phyloP scores from a whole-genome alignment of 30 jellyfish, hydroid and myxozoan species.

The Haliclystus octoradiatus region DNA sequence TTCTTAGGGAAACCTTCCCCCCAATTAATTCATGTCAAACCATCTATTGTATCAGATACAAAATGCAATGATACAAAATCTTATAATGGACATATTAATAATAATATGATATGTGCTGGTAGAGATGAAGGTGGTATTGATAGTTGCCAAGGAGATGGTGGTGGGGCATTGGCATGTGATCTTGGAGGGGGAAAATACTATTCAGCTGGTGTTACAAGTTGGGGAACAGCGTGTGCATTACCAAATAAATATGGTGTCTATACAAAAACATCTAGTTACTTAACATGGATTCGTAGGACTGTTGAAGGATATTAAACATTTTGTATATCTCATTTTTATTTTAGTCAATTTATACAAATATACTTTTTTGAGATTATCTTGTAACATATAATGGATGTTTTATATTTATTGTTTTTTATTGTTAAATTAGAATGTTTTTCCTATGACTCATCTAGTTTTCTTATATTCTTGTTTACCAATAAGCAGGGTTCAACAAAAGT shows the following conservation, averaged over 20 bases:
- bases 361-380: too few relatives aligned
- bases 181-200: slow-evolving; percentile 13
- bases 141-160: slow-evolving; percentile 99
- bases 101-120: slow-evolving; percentile 88
- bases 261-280: slow-evolving; percentile 55
- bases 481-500: too few relatives aligned
- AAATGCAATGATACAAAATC: slow-evolving; percentile 40
- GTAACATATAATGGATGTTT: too few relatives aligned
- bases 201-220: slow-evolving; percentile 71
- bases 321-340: too few relatives aligned
- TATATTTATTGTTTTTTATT: too few relatives aligned
- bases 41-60: slow-evolving; percentile 36
- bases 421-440: too few relatives aligned
- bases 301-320: slow-evolving; percentile 10
- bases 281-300: slow-evolving; percentile 46
- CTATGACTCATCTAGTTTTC: too few relatives aligned
- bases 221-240: slow-evolving; percentile 96
- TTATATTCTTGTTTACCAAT: too few relatives aligned
- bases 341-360: too few relatives aligned
- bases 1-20: slow-evolving; percentile 68
- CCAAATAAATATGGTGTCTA: slow-evolving; percentile 85
- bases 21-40: slow-evolving; percentile 46
- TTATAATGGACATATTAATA: slow-evolving; percentile 41
- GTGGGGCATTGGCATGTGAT: slow-evolving; percentile 76
- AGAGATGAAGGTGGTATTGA: slow-evolving; percentile 53